A percentile compares a stretch with the other conserved stretches of the same genome.
Evolutionary conservation across 2,888 invertebrate species (phyloP).

Genomic region (Quadroppia sp.): DNA sequence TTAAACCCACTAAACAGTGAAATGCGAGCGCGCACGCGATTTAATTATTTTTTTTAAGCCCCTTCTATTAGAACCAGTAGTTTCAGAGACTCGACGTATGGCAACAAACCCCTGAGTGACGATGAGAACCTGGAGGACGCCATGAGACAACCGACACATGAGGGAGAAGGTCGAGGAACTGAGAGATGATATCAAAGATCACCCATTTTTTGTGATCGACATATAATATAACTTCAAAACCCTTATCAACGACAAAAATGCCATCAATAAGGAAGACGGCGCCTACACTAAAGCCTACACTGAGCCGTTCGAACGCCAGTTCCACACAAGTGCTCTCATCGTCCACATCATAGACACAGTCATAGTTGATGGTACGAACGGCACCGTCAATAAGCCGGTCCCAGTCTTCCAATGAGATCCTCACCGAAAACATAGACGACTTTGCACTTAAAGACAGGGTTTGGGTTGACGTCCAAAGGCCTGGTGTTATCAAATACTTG

Average conservation of each 20-base stretch:
- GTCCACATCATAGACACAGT: constrained; percentile 4
- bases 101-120: constrained; percentile 47
- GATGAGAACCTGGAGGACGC: constrained; percentile 49
- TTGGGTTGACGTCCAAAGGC: constrained; percentile 40
- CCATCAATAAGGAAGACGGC: too few species aligned
- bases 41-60: too few species aligned
- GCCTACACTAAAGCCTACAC: too few species aligned
- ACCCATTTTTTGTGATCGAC: neutral
- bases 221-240: neutral
- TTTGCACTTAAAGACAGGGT: constrained; percentile 38
- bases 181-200: too few species aligned
- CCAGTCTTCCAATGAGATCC: constrained; percentile 7
- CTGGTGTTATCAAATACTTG: constrained; percentile 40
- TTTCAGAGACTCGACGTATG: constrained; percentile 73
- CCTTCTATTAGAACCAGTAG: constrained; percentile 69
- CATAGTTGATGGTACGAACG: constrained; percentile 1
- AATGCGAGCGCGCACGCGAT: too few species aligned
- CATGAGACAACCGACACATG: constrained; percentile 53
- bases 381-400: neutral
- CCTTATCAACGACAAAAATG: neutral
- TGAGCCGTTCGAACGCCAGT: constrained; percentile 2
- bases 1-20: too few species aligned
- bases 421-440: constrained; percentile 34
- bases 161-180: too few species aligned
- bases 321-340: neutral